Conservation (phyloP, 2,888 invertebrate genomes). For the Netelia fuscicornis region DNA sequence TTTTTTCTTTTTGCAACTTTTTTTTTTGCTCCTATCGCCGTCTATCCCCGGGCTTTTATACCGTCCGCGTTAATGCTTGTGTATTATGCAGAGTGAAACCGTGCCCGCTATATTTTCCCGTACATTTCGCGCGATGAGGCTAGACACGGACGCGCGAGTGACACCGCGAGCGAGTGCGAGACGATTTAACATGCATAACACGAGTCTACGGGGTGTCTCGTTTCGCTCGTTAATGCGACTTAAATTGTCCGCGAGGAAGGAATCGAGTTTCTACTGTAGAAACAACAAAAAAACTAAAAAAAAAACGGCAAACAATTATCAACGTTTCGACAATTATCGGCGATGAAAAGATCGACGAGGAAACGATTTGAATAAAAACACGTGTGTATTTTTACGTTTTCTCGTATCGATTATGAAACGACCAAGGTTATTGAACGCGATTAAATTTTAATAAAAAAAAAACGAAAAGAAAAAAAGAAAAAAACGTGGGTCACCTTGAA, state of each 20-base stretch:
- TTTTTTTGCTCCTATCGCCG: background rate
- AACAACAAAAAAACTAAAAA: background rate
- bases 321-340: too few relatives aligned
- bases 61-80: slow-evolving; percentile 46
- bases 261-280: background rate
- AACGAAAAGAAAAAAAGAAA: background rate
- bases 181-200: slow-evolving; percentile 25
- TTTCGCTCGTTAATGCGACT: background rate
- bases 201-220: background rate
- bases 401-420: background rate
- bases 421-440: background rate
- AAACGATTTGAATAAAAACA: too few relatives aligned
- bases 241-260: too few relatives aligned
- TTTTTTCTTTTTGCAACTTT: background rate
- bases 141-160: slow-evolving; percentile 38
- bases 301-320: too few relatives aligned
- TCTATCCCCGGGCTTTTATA: background rate
- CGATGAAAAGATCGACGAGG: too few relatives aligned
- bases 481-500: background rate
- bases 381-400: too few relatives aligned
- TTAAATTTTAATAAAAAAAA: background rate
- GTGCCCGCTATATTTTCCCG: slow-evolving; percentile 35
- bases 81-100: slow-evolving; percentile 47
- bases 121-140: slow-evolving; percentile 27
- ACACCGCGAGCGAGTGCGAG: slow-evolving; percentile 8